phyloP scores from a whole-genome alignment of 2,888 invertebrate genomes.

The Alsophila aescularia region DNA sequence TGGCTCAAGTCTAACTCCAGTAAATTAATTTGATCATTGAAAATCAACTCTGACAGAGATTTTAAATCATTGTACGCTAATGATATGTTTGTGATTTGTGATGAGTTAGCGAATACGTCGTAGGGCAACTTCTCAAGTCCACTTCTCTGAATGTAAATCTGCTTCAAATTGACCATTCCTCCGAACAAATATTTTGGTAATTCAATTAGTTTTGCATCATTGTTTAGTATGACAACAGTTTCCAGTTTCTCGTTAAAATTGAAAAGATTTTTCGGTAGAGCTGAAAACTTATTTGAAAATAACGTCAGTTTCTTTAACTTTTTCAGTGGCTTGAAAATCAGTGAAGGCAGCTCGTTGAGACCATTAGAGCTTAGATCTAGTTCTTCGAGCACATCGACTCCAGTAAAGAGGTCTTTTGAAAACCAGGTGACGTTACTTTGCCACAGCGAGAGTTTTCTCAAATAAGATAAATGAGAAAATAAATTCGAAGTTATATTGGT shows the following conservation, averaged over 20 bases:
- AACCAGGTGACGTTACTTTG: conserved; percentile 87
- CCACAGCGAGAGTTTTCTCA: conserved; percentile 87
- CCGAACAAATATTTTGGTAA: conserved; percentile 86
- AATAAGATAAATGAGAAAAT: conserved; percentile 85
- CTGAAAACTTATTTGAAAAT: conserved; percentile 86
- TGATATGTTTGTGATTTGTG: conserved; percentile 83
- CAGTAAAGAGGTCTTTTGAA: conserved; percentile 85
- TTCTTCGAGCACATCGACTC: conserved; percentile 85
- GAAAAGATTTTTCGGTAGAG: conserved; percentile 86
- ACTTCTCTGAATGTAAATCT: conserved; percentile 83
- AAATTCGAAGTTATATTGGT: conserved; percentile 84
- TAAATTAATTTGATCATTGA: conserved; percentile 86
- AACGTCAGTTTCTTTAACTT: conserved; percentile 87
- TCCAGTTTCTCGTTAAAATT: conserved; percentile 80
- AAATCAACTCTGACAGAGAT: conserved; percentile 84
- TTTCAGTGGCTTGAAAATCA: conserved; percentile 85
- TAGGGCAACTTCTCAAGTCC: conserved; percentile 85
- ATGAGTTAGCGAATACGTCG: conserved; percentile 86
- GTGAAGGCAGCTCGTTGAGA: conserved; percentile 84
- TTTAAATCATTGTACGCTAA: conserved; percentile 84
- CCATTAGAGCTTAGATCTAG: conserved; percentile 89
- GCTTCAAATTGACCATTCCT: conserved; percentile 82
- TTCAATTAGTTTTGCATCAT: conserved; percentile 82
- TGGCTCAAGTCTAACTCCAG: conserved; percentile 86
- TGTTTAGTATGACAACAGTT: conserved; percentile 83